phyloP scores from a whole-genome alignment of 2,113 vertebrate species.

The Dromiciops gliroides region DNA sequence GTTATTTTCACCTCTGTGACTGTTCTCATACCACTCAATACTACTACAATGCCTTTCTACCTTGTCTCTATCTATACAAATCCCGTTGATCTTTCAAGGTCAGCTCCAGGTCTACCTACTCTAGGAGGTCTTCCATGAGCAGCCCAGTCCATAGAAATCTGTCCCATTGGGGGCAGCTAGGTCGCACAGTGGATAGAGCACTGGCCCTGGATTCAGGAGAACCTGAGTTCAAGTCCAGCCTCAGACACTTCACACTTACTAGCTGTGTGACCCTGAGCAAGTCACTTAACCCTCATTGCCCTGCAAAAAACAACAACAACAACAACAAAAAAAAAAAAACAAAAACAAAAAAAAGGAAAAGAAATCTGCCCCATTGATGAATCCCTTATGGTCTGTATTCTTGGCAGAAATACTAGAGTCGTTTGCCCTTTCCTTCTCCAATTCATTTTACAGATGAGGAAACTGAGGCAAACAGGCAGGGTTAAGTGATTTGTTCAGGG shows the following conservation, averaged over 20 bases:
- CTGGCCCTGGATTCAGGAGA: too few relatives aligned
- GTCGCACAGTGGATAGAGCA: too few relatives aligned
- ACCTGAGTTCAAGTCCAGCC: too few relatives aligned
- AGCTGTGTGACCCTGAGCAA: too few relatives aligned
- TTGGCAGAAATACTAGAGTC: neutral
- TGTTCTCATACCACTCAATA: neutral
- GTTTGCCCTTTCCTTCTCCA: neutral
- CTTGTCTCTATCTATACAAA: neutral
- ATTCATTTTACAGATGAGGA: neutral
- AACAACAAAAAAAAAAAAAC: too few relatives aligned
- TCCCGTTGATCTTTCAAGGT: neutral
- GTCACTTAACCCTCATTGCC: too few relatives aligned
- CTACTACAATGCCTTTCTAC: neutral
- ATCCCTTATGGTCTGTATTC: neutral
- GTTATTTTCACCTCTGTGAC: neutral
- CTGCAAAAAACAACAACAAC: too few relatives aligned
- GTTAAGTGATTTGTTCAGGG: neutral
- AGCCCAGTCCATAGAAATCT: neutral
- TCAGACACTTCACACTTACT: too few relatives aligned
- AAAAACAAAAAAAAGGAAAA: too few relatives aligned
- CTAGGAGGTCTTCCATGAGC: neutral
- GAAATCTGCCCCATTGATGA: neutral
- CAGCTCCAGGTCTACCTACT: neutral
- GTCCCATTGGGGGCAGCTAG: too few relatives aligned
- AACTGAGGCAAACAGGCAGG: neutral